Percentiles rank a stretch among this genome's conserved stretches.
Conservation (phyloP, 1,140 invertebrate species). For the Cephus cinctus region DNA sequence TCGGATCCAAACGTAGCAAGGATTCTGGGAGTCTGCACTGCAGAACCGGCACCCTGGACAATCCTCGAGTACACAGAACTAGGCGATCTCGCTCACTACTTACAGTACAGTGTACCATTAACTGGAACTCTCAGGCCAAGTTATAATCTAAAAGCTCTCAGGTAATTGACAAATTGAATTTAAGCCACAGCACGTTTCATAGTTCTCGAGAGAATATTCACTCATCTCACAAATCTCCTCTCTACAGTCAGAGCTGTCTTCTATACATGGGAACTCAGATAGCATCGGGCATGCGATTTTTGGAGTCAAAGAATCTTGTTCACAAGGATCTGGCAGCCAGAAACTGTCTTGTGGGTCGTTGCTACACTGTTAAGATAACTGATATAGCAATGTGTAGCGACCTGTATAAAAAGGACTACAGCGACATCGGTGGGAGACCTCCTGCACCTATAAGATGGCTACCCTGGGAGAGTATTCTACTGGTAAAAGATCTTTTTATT, state of each 20-base stretch:
- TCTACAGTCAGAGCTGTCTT: slow-evolving; percentile 75
- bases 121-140: slow-evolving; percentile 43
- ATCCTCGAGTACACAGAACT: slow-evolving; percentile 78
- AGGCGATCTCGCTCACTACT: slow-evolving; percentile 77
- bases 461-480: slow-evolving; percentile 80
- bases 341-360: slow-evolving; percentile 81
- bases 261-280: slow-evolving; percentile 84
- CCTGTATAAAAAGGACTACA: slow-evolving; percentile 81
- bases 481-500: slow-evolving; percentile 59
- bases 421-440: slow-evolving; percentile 67
- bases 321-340: slow-evolving; percentile 78
- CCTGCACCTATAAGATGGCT: slow-evolving; percentile 76
- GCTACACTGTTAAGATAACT: slow-evolving; percentile 80
- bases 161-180: too few relatives aligned
- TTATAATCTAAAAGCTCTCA: slow-evolving; percentile 50
- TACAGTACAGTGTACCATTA: slow-evolving; percentile 58
- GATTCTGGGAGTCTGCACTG: slow-evolving; percentile 68
- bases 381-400: slow-evolving; percentile 89
- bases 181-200: too few relatives aligned
- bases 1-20: slow-evolving; percentile 74
- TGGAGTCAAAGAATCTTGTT: slow-evolving; percentile 75
- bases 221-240: too few relatives aligned
- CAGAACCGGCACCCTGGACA: slow-evolving; percentile 67
- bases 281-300: slow-evolving; percentile 84
- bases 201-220: too few relatives aligned